Base-by-base conservation (phyloP, 1,140 invertebrate species). In the Lethrus apterus region DNA sequence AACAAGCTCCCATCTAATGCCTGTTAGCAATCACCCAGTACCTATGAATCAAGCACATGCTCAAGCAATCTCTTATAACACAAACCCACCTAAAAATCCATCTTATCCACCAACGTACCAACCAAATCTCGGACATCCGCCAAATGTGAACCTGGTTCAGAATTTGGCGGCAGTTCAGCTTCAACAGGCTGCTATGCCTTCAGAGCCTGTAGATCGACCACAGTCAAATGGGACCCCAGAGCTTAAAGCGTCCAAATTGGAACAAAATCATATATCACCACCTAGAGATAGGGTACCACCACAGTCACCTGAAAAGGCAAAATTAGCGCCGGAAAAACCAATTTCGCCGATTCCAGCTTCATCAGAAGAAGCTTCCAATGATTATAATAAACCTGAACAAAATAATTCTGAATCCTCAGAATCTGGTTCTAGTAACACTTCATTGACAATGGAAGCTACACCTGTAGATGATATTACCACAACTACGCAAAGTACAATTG, bases 181-280 rank as follows among this genome's bases (percentile, higher is more conserved):
- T 9, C n/a, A 23, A 21, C 24, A 35, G 14, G 30, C 20, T n/a
- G 32, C 26, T 7, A 23, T 31, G 9, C 30, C 32, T 50, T 44
- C 42, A 32, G 13, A 48, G 18, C 17, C 50, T 11, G 8, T 35
- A 40, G 40, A 58, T 3, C 57, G 55, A 38, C 48, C 55, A 10
- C 57, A 59, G 34, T 52, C 57, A 3, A 59, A 59, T 35, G 57
- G 57, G 8, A 59, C 57, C 8, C 31, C 51, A 1, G 54, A 55
- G 32, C 34, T 40, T 11, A 49, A 52, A 45, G 32, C 46, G 11
- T 42, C 40, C 8, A 46, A 46, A 46, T 18, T 17, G 14, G 52
- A 49, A 29, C 49, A 41, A 15, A 54, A 54, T 42, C 43, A 51
- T 31, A 40, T 54, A 31, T 26, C 48, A 10, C 17, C 42, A 9